Base-by-base conservation (phyloP, 2,888 invertebrate genomes). In the Lacanobia oleracea region DNA sequence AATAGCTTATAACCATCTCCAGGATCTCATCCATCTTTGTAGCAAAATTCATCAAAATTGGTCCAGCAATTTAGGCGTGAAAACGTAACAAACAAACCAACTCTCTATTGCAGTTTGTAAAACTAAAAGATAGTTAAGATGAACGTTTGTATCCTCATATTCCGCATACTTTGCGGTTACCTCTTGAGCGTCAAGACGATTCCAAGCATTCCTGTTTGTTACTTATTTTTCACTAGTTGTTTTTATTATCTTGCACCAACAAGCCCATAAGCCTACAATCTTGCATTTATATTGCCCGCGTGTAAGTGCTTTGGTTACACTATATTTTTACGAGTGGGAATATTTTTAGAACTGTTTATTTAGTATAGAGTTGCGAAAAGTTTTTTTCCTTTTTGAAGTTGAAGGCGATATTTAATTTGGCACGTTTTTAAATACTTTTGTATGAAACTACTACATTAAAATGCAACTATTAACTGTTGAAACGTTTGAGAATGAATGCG, bases 241-340 rank as follows among this genome's bases (percentile, higher is more conserved):
- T 14, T 54, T 48, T 37, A 72, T 9, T 72, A 54, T 77, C 53
- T 63, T 74, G 50, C 59, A 63, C 59, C 54, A 77, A 79, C 77
- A 74, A 67, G 62, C 12, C 37, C 43, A 54, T 60, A 54, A 59
- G 12, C 12, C 50, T 74, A 79, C 77, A 77, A 79, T 63, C 75
- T 77, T 79, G 77, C 68, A 50, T 27, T 79, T 74, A 62, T 79
- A 59, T 62, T 61, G 10, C 61, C 12, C 33, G 48, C n/a, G 18
- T n/a, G 61, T 56, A 61, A 57, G 33, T 51, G 12, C 56, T 59
- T 48, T 4, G 1, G 10, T 50, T 54, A 43, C 8, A 16, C 6
- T 50, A 45, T 64, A 50, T 71, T 75, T 66, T 67, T 59, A 23
- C 50, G 50, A 23, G 9, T 74, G 40, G 56, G 21, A 21, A 65